These are phyloP conservation scores for Leptinotarsa defecta DNA, from an alignment of 1,140 invertebrate species.

Conservation along the genomic window DNA sequence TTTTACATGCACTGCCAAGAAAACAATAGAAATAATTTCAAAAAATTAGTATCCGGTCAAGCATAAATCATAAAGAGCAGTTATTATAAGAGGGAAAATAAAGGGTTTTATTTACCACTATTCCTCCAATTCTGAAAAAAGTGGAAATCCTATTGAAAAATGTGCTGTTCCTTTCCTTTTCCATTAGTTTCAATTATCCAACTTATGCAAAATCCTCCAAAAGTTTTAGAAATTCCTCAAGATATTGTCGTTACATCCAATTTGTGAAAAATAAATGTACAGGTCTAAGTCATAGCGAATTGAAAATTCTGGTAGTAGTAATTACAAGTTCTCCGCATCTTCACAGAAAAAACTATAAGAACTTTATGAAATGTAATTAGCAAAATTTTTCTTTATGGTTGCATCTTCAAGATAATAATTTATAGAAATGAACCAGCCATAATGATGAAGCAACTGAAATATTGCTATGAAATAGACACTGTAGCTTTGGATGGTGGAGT, in stretches of 20 bases:
- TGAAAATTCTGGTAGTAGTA: no score
- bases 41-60: no score
- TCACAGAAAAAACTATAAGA: not conserved
- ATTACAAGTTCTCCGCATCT: not conserved
- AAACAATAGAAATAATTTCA: no score
- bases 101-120: constrained; percentile 17
- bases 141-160: constrained; percentile 7
- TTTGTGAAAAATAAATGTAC: not conserved
- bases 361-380: not conserved
- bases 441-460: not conserved
- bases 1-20: no score
- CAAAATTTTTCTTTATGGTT: no score
- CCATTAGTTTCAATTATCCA: constrained; percentile 12
- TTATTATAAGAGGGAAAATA: constrained; percentile 8
- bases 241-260: not conserved
- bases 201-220: constrained; percentile 11
- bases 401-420: no score
- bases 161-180: constrained; percentile 11
- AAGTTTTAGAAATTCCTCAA: not conserved
- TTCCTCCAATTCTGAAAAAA: constrained; percentile 8
- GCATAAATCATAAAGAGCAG: not conserved
- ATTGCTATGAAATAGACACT: not conserved
- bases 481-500: not conserved
- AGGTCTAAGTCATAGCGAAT: no score
- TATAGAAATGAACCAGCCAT: no score